These are phyloP conservation scores for Fulica atra DNA, from an alignment of 2,113 vertebrate genomes.

Conservation along the genomic window DNA sequence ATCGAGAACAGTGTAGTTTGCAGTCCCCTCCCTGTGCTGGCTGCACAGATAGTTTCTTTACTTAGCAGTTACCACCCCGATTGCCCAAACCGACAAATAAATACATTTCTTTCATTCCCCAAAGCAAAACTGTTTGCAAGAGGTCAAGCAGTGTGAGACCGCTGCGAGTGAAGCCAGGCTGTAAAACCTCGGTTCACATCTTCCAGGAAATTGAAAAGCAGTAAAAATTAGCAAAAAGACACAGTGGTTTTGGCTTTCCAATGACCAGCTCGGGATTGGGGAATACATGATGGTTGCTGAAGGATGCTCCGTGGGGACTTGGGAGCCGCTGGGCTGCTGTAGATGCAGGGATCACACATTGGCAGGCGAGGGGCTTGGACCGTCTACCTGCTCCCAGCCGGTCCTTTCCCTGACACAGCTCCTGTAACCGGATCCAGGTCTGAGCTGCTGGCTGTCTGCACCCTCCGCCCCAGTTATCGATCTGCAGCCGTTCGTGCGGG, in stretches of 20 bases:
- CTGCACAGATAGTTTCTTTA: conserved; percentile 14
- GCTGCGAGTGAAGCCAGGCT: not conserved
- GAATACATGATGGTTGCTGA: not conserved
- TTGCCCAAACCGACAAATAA: not conserved
- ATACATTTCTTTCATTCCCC: not conserved
- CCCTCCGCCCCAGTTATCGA: not conserved
- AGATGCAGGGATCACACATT: not conserved
- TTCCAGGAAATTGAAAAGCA: not conserved
- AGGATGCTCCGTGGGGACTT: not conserved
- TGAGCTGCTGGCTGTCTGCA: not conserved
- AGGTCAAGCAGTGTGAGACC: not conserved
- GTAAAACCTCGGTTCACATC: not conserved
- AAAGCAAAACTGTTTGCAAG: conserved; percentile 9
- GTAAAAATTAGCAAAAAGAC: not conserved
- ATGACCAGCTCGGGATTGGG: not conserved
- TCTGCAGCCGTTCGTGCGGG: rapidly evolving
- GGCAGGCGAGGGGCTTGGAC: not conserved
- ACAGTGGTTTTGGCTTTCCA: not conserved
- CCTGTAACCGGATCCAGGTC: not conserved
- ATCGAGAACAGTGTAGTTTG: not conserved
- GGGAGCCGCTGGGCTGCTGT: not conserved
- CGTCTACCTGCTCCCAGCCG: rapidly evolving
- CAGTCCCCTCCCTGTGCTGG: not conserved
- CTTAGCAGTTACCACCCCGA: not conserved
- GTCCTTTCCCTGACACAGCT: not conserved